These are phyloP conservation scores for Zaprionus camerounensis DNA, from an alignment of 1,140 invertebrate species.

Conservation along the genomic window DNA sequence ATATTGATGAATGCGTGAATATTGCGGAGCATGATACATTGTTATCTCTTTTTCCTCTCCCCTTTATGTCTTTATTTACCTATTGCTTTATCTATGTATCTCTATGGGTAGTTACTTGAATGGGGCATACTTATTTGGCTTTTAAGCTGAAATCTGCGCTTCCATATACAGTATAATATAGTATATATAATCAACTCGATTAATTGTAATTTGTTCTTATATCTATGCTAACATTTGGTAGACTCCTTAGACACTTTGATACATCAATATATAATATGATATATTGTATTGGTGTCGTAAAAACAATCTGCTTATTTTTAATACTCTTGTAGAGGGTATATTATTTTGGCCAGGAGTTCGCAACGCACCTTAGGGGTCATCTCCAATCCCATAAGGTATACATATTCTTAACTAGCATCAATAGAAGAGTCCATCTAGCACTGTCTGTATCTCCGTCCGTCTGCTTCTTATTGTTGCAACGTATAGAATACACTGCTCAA, in stretches of 20 bases:
- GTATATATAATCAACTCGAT: not conserved
- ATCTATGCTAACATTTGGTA: not conserved
- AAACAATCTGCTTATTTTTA: too few species aligned
- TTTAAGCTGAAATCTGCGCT: accelerated
- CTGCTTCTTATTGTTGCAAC: too few species aligned
- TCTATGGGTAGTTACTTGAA: not conserved
- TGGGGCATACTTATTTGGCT: not conserved
- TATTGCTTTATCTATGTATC: not conserved
- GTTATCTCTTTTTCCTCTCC: not conserved
- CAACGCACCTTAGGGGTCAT: too few species aligned
- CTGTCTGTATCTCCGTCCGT: too few species aligned
- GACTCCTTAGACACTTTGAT: not conserved
- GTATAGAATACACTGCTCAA: not conserved
- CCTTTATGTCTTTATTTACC: not conserved
- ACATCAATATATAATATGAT: too few species aligned
- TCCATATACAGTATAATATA: not conserved
- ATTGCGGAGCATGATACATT: not conserved
- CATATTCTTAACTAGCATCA: too few species aligned
- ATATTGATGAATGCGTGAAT: not conserved
- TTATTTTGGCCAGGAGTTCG: too few species aligned
- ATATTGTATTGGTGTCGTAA: too few species aligned
- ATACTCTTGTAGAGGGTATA: too few species aligned
- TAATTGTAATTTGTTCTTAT: not conserved
- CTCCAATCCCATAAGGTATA: too few species aligned
- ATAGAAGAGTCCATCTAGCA: too few species aligned